A percentile compares a stretch with the other conserved stretches of the same genome.
Conservation (phyloP, 2,113 vertebrate genomes). For the Caranx ignobilis region DNA sequence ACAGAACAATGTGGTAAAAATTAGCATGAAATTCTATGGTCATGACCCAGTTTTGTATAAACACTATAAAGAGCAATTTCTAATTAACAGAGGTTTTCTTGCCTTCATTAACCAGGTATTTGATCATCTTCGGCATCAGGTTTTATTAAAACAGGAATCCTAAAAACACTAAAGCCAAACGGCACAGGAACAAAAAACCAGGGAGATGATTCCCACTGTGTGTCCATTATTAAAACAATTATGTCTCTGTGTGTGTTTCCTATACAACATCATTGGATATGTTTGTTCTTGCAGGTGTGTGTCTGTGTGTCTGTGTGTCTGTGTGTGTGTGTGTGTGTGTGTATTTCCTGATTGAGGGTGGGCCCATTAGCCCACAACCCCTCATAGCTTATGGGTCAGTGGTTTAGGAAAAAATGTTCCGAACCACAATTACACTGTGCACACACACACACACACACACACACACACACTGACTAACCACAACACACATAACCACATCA, state of each 20-base stretch:
- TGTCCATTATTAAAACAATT: conserved; percentile 16
- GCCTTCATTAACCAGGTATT: background rate
- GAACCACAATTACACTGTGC: conserved; percentile 55
- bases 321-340: conserved; percentile 29
- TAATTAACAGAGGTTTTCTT: background rate
- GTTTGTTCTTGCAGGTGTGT: conserved; percentile 37
- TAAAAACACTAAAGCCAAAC: conserved; percentile 17
- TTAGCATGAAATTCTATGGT: background rate
- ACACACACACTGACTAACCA: conserved; percentile 46
- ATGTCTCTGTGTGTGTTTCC: conserved; percentile 15
- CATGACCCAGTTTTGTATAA: background rate
- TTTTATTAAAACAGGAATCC: background rate
- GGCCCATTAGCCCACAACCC: conserved; percentile 75
- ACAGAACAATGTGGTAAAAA: background rate
- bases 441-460: conserved; percentile 37
- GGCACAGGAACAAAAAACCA: conserved; percentile 16
- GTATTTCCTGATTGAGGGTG: conserved; percentile 78
- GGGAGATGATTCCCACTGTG: conserved; percentile 9
- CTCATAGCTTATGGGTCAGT: conserved; percentile 73
- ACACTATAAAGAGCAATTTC: background rate
- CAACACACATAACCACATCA: conserved; percentile 61
- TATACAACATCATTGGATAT: conserved; percentile 12
- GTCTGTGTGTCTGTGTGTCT: conserved; percentile 25
- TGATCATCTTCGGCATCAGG: background rate
- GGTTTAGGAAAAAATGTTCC: conserved; percentile 75